These are phyloP conservation scores for Catostylus mosaicus DNA, from an alignment of 30 jellyfish, hydroid and myxozoan species.

Conservation along the genomic window DNA sequence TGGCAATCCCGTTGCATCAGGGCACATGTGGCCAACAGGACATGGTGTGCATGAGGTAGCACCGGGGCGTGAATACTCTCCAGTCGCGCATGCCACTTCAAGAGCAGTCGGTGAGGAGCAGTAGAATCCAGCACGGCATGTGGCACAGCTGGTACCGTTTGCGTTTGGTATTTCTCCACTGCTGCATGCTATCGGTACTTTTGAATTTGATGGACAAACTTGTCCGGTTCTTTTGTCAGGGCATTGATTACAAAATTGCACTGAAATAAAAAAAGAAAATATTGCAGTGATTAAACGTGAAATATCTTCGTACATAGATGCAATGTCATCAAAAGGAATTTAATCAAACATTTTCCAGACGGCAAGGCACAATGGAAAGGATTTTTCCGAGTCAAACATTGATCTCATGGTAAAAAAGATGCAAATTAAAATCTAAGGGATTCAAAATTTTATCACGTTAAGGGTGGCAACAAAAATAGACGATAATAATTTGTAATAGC, in stretches of 20 bases:
- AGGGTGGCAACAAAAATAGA: too few species aligned
- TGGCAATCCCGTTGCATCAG: slow-evolving; percentile 59
- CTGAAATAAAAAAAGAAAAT: slow-evolving; percentile 44
- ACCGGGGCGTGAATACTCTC: slow-evolving; percentile 79
- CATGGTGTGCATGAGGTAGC: slow-evolving; percentile 83
- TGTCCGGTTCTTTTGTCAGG: slow-evolving; percentile 77
- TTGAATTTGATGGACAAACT: slow-evolving; percentile 77
- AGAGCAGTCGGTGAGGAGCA: slow-evolving; percentile 85
- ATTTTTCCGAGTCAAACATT: too few species aligned
- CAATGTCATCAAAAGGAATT: neutral
- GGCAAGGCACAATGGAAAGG: too few species aligned
- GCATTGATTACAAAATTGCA: slow-evolving; percentile 76
- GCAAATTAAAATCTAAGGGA: too few species aligned
- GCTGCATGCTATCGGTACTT: slow-evolving; percentile 70
- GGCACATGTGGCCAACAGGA: slow-evolving; percentile 85
- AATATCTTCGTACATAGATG: too few species aligned
- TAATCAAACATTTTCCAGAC: too few species aligned
- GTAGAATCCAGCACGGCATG: slow-evolving; percentile 86
- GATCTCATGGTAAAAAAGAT: too few species aligned
- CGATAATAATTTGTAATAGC: too few species aligned
- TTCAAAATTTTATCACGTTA: too few species aligned
- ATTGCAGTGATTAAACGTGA: too few species aligned
- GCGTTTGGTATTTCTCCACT: slow-evolving; percentile 74
- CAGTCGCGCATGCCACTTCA: slow-evolving; percentile 70
- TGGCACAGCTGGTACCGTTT: slow-evolving; percentile 77